Percentiles rank a stretch among this genome's conserved stretches.
Conservation (phyloP, 2,113 vertebrate species). For the Manacus vitellinus region DNA sequence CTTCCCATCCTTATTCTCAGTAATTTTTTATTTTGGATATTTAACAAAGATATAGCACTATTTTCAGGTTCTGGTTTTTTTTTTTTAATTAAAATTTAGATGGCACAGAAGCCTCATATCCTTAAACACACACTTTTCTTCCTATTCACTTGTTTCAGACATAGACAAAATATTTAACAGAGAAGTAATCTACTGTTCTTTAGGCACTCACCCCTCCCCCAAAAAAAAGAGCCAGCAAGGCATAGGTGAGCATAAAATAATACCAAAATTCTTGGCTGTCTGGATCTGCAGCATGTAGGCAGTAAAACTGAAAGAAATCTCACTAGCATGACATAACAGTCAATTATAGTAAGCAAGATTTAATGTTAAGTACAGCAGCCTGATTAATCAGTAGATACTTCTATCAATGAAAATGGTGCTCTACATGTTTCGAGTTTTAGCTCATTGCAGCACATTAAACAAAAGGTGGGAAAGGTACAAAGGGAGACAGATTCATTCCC, state of each 20-base stretch:
- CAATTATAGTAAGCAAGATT: slow-evolving; percentile 22
- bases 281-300: background rate
- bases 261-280: background rate
- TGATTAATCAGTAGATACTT: slow-evolving; percentile 17
- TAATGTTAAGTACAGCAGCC: background rate
- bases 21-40: background rate
- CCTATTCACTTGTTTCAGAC: background rate
- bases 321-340: slow-evolving; percentile 7
- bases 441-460: background rate
- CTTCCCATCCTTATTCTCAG: background rate
- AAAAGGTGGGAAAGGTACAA: background rate
- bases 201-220: rapidly evolving
- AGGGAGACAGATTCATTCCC: background rate
- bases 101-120: background rate
- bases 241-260: background rate
- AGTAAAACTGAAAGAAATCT: slow-evolving; percentile 29
- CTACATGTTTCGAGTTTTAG: slow-evolving; percentile 15
- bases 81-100: background rate
- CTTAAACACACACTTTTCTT: background rate
- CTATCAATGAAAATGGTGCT: background rate
- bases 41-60: background rate
- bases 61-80: background rate
- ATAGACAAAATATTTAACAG: background rate
- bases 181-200: background rate
- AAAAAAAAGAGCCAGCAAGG: background rate